Conservation (phyloP, 1,140 invertebrate genomes). For the Heterodera schachtii region DNA sequence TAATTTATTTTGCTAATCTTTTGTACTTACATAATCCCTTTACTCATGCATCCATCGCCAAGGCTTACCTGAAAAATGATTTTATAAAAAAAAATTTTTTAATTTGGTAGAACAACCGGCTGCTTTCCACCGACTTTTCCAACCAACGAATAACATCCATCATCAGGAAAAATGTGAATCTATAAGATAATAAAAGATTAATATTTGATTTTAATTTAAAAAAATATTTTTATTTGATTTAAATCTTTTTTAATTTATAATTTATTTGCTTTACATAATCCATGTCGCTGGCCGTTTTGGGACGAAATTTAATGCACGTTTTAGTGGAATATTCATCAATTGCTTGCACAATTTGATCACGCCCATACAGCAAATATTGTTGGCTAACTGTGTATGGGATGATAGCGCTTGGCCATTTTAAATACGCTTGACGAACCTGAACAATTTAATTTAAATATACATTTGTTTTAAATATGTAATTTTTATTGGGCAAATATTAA, state of each 20-base stretch:
- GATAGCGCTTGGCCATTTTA: slow-evolving; percentile 17
- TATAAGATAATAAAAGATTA: slow-evolving; percentile 2
- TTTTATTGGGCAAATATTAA: background rate
- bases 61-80: slow-evolving; percentile 48
- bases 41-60: slow-evolving; percentile 74
- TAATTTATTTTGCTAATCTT: no score
- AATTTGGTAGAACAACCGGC: slow-evolving; percentile 42
- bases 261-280: slow-evolving; percentile 29
- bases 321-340: slow-evolving; percentile 59
- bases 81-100: background rate
- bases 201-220: background rate
- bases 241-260: background rate
- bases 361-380: slow-evolving; percentile 46
- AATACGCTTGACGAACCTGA: slow-evolving; percentile 50
- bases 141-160: slow-evolving; percentile 63
- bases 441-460: slow-evolving; percentile 49
- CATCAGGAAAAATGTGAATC: slow-evolving; percentile 62
- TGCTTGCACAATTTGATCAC: slow-evolving; percentile 59
- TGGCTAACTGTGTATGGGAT: slow-evolving; percentile 43
- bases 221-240: background rate
- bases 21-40: slow-evolving; percentile 66
- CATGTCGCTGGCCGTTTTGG: slow-evolving; percentile 52
- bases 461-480: slow-evolving; percentile 9
- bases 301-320: slow-evolving; percentile 62
- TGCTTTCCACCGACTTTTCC: slow-evolving; percentile 68